Conservation (phyloP, 2,113 vertebrate species). For the Actenoides lindsayi region DNA sequence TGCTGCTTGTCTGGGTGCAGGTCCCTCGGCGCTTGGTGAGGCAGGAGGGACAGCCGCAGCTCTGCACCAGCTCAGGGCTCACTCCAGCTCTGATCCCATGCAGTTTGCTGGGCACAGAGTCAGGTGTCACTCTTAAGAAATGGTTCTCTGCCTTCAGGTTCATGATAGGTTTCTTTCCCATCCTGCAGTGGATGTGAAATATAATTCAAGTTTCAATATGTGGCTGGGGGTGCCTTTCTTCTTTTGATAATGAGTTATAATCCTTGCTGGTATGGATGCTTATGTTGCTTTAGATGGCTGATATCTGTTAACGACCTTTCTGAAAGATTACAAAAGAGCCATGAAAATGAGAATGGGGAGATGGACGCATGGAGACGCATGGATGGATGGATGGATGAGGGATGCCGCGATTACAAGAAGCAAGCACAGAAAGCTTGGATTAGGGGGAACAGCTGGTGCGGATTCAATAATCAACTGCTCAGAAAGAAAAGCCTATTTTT, state of each 20-base stretch:
- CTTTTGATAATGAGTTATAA: not conserved
- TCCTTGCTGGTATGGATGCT: not conserved
- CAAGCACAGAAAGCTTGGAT: constrained; percentile 43
- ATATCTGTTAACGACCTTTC: not conserved
- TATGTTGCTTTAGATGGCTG: not conserved
- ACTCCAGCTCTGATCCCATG: not conserved
- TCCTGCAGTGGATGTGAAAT: constrained; percentile 9
- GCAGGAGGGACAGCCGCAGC: fast-evolving
- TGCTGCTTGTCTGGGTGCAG: not conserved
- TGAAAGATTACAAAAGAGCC: not conserved
- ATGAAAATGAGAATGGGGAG: not conserved
- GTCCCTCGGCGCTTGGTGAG: not conserved
- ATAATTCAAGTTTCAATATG: constrained; percentile 9
- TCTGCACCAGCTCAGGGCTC: not conserved
- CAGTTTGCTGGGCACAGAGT: not conserved
- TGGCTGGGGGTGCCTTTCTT: not conserved
- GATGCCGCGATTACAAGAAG: constrained; percentile 34
- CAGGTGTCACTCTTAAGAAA: constrained; percentile 17
- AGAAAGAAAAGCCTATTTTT: constrained; percentile 64
- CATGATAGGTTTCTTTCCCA: not conserved
- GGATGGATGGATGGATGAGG: not conserved
- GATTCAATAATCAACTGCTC: constrained; percentile 64
- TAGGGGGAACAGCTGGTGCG: constrained; percentile 72
- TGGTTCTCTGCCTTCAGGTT: not conserved
- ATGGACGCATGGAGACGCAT: not conserved